These are phyloP conservation scores for Magallana gigas DNA, from an alignment of 1,140 invertebrate genomes.

Conservation along the genomic window DNA sequence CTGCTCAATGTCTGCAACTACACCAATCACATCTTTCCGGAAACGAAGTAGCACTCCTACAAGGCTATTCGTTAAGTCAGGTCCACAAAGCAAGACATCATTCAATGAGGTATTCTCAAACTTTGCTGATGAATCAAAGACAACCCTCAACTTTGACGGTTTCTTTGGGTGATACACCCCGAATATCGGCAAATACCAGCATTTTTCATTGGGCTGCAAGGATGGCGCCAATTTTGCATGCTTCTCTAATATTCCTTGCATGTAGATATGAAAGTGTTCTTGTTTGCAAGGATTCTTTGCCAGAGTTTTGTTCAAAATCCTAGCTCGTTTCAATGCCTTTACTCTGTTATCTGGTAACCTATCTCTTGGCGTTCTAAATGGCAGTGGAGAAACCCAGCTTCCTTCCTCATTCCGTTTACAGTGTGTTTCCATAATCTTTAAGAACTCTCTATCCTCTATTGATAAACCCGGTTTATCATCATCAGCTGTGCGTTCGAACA, in stretches of 20 bases:
- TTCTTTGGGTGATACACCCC: slow-evolving; percentile 29
- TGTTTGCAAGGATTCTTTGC: slow-evolving; percentile 15
- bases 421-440: slow-evolving; percentile 44
- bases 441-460: slow-evolving; percentile 49
- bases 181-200: slow-evolving; percentile 48
- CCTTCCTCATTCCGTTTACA: slow-evolving; percentile 19
- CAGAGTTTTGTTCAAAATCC: slow-evolving; percentile 10
- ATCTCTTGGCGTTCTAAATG: slow-evolving; percentile 13
- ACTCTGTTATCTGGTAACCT: slow-evolving; percentile 17
- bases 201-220: slow-evolving; percentile 41
- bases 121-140: slow-evolving; percentile 51
- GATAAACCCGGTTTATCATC: slow-evolving; percentile 44
- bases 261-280: slow-evolving; percentile 56
- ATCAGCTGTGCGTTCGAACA: slow-evolving; percentile 23
- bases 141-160: slow-evolving; percentile 45
- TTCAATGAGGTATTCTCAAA: slow-evolving; percentile 66
- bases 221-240: slow-evolving; percentile 37
- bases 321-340: slow-evolving; percentile 39
- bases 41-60: slow-evolving; percentile 62
- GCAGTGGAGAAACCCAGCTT: slow-evolving; percentile 42
- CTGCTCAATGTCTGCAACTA: slow-evolving; percentile 57
- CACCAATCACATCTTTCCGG: slow-evolving; percentile 47
- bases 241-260: slow-evolving; percentile 55
- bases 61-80: slow-evolving; percentile 74
- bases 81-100: slow-evolving; percentile 59